phyloP scores from a whole-genome alignment of 2,888 invertebrate species.

The Prosapia bicincta region DNA sequence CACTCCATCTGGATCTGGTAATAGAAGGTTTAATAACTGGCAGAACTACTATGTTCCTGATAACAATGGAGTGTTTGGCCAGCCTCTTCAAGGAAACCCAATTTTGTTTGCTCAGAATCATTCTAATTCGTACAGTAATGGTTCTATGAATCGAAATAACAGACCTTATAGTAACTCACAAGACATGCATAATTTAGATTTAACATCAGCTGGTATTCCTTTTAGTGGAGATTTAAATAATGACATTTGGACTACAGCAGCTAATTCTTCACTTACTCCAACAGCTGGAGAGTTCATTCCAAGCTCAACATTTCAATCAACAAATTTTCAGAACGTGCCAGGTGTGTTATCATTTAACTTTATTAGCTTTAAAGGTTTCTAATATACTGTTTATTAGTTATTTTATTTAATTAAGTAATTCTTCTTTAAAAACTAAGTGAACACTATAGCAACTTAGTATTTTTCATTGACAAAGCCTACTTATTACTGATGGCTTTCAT shows the following conservation, averaged over 20 bases:
- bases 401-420: too few species aligned
- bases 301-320: not conserved
- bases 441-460: too few species aligned
- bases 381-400: too few species aligned
- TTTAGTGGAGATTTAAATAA: slow-evolving; percentile 14
- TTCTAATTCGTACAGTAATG: not conserved
- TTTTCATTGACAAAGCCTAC: too few species aligned
- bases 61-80: slow-evolving; percentile 8
- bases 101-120: not conserved
- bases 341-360: too few species aligned
- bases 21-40: slow-evolving; percentile 6
- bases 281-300: slow-evolving; percentile 11
- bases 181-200: not conserved
- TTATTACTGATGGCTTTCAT: too few species aligned
- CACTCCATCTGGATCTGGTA: not conserved
- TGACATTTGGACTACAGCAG: slow-evolving; percentile 27
- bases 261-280: slow-evolving; percentile 24
- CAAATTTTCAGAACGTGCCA: too few species aligned
- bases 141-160: not conserved
- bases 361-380: too few species aligned
- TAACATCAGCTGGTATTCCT: not conserved
- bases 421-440: too few species aligned
- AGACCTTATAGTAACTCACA: not conserved
- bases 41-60: slow-evolving; percentile 10
- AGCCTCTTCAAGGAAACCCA: slow-evolving; percentile 1